Percentiles rank a stretch among this genome's conserved stretches.
phyloP scores from a whole-genome alignment of 2,113 vertebrate genomes.

The Triplophysa tibetana region DNA sequence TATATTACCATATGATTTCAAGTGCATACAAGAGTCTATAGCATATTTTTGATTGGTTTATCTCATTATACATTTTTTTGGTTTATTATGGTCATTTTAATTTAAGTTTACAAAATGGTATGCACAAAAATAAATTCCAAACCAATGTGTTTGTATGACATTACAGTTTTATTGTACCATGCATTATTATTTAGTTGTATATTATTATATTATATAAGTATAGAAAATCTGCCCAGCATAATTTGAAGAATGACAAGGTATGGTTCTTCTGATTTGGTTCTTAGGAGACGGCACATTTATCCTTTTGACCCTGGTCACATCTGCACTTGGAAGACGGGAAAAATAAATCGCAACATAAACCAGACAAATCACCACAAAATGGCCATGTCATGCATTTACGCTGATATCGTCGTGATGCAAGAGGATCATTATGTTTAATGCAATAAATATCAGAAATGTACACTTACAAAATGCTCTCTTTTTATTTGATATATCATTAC shows the following conservation, averaged over 20 bases:
- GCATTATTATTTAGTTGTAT: background rate
- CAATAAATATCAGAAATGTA: background rate
- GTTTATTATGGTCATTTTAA: background rate
- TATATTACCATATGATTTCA: background rate
- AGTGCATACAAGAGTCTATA: background rate
- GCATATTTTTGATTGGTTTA: background rate
- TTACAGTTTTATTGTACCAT: background rate
- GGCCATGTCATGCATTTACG: constrained; percentile 22
- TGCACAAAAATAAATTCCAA: background rate
- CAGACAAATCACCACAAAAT: constrained; percentile 34
- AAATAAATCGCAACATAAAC: constrained; percentile 42
- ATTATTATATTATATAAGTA: background rate
- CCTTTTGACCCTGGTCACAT: constrained; percentile 49
- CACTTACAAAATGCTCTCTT: background rate
- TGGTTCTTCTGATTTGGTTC: constrained; percentile 9
- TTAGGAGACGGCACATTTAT: constrained; percentile 32
- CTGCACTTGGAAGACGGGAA: constrained; percentile 31
- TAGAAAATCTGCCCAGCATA: background rate
- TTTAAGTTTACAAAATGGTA: background rate
- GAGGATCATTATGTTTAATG: background rate
- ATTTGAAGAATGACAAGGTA: background rate
- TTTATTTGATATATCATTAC: constrained; percentile 12
- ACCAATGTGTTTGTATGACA: background rate
- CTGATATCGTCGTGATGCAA: constrained; percentile 1
- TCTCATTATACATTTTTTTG: background rate